Percentiles rank a stretch among this genome's conserved stretches.
Conservation (phyloP, 1,140 invertebrate genomes). For the Leptopilina boulardi region DNA sequence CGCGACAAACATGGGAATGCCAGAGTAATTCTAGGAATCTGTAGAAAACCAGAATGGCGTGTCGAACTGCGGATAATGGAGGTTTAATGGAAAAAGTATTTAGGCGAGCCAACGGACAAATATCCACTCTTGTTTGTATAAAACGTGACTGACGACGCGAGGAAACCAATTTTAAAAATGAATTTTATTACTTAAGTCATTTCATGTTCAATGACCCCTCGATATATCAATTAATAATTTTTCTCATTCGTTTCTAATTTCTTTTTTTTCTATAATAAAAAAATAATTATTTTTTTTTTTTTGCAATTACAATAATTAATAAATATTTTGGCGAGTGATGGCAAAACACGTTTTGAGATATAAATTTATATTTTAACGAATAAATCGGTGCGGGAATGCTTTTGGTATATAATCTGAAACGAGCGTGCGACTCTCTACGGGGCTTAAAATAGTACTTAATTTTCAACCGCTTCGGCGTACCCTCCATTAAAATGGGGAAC, state of each 20-base stretch:
- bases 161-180: constrained; percentile 51
- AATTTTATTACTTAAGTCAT: constrained; percentile 50
- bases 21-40: background rate
- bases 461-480: constrained; percentile 37
- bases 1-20: background rate
- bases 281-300: too few relatives aligned
- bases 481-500: constrained; percentile 45
- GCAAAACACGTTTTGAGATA: constrained; percentile 56
- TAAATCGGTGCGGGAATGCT: constrained; percentile 36
- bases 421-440: constrained; percentile 29
- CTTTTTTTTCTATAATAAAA: too few relatives aligned
- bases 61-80: constrained; percentile 39
- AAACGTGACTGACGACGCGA: constrained; percentile 29
- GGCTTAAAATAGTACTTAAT: constrained; percentile 43
- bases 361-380: constrained; percentile 52
- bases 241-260: background rate
- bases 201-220: constrained; percentile 35
- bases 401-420: constrained; percentile 8
- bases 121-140: constrained; percentile 18
- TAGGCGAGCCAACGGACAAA: constrained; percentile 34
- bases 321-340: constrained; percentile 52
- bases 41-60: constrained; percentile 30
- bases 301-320: too few relatives aligned
- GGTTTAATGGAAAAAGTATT: constrained; percentile 47
- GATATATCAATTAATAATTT: background rate